Evolutionary conservation across 2,888 invertebrate species (phyloP), one percentile per base, ranked within the genome.

Genomic region (Hedya salicella): DNA sequence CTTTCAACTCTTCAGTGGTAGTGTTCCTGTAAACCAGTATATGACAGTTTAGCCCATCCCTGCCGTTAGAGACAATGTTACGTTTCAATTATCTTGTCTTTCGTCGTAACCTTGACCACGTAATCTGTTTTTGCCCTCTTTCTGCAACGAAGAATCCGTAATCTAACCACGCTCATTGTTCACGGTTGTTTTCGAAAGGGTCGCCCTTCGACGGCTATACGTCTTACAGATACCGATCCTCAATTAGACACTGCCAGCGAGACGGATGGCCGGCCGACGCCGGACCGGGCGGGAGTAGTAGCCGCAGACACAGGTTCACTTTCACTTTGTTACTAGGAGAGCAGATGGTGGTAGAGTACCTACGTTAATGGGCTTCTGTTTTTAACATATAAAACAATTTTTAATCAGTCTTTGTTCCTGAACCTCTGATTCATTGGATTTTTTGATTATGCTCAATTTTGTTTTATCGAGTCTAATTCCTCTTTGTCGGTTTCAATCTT

Each of bases 191-290:
- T 63, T 63, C 49, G 39, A 8, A 16, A 30, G 25, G 49, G 36
- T 14, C 14, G 16, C 50, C 63, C 56, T 50, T 21, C 50, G 52
- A 25, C 64, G 44, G 42, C 21, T 62, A 76, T 78, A 70, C 59
- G 70, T 75, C 75, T 75, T 70, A 54, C 68, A 65, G 73, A 69
- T 68, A 72, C 71, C 70, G 70, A 69, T 70, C 72, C 70, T 71
- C 70, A 70, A 68, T 71, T 70, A 69, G 71, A 70, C 73, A 62
- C 65, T 46, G 70, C 54, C 69, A 32, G 32, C 53, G 60, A 76
- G 75, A 78, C 71, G 62, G 74, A 76, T 76, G 70, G 30, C 44
- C 42, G 16, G 19, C 50, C 42, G 19, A 17, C 42, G 32, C 44
- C 44, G 49, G 25, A 3, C 46, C 46, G 30, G n/a, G n/a, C n/a